A percentile compares a stretch with the other conserved stretches of the same genome.
These are phyloP conservation scores for Seladonia tumulorum DNA, from an alignment of 2,888 invertebrate species.

Conservation along the genomic window DNA sequence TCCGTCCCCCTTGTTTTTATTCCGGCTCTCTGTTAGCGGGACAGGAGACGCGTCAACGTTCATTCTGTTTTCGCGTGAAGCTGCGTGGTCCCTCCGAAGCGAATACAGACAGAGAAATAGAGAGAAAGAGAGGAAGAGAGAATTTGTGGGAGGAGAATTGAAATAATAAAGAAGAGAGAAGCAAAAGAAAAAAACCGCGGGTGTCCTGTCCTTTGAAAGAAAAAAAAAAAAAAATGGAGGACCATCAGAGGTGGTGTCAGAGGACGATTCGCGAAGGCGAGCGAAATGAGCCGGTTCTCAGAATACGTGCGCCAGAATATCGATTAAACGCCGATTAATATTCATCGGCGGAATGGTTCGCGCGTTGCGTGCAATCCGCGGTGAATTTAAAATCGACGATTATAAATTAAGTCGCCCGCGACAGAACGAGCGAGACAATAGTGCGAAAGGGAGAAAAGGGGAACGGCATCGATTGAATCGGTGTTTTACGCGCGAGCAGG, in stretches of 20 bases:
- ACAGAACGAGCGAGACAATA: not conserved
- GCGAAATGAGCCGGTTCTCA: conserved; percentile 37
- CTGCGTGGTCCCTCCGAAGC: not conserved
- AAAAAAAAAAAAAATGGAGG: not conserved
- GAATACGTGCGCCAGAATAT: conserved; percentile 44
- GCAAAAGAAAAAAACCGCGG: not conserved
- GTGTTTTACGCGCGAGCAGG: not conserved
- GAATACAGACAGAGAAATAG: not conserved
- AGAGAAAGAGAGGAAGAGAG: not conserved
- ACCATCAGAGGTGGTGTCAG: not conserved
- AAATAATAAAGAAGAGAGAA: conserved; percentile 3
- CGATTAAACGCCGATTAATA: conserved; percentile 62
- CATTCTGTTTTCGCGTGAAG: not conserved
- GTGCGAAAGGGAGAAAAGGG: not conserved
- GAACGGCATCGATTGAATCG: conserved; percentile 13
- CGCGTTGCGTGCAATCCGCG: conserved; percentile 26
- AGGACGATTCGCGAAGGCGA: conserved; percentile 1
- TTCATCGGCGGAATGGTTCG: conserved; percentile 49
- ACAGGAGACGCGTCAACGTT: conserved; percentile 2
- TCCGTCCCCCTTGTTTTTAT: conserved; percentile 19
- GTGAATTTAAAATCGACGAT: conserved; percentile 55
- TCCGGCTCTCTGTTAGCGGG: conserved; percentile 6
- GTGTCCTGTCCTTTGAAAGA: not conserved
- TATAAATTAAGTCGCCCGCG: conserved; percentile 49
- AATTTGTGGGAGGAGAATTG: not conserved